Conservation (phyloP, 2,888 invertebrate genomes). For the Tridacna crocea region DNA sequence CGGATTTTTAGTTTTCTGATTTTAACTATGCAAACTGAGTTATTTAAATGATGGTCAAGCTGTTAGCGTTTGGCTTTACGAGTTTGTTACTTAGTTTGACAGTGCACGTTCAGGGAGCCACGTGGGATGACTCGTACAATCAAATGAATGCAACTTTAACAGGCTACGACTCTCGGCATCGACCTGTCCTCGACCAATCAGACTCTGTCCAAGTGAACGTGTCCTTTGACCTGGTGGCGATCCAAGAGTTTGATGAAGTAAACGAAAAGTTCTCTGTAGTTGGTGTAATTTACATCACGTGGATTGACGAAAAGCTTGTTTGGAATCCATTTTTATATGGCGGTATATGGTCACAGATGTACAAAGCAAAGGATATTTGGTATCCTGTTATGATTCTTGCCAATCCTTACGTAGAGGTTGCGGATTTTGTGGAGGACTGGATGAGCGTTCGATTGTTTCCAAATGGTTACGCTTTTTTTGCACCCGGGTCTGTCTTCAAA, state of each 20-base stretch:
- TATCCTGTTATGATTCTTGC: slow-evolving; percentile 52
- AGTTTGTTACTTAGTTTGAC: neutral
- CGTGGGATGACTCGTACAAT: slow-evolving; percentile 16
- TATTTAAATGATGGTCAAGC: too few species aligned
- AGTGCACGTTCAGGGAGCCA: neutral
- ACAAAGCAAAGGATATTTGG: slow-evolving; percentile 52
- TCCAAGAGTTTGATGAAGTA: slow-evolving; percentile 58
- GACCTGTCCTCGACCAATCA: slow-evolving; percentile 38
- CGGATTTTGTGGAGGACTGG: slow-evolving; percentile 45
- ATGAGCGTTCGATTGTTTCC: slow-evolving; percentile 42
- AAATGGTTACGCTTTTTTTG: slow-evolving; percentile 46
- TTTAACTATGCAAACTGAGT: neutral
- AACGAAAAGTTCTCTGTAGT: slow-evolving; percentile 45
- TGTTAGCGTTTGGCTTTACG: neutral
- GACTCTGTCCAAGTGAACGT: slow-evolving; percentile 26
- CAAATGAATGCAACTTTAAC: slow-evolving; percentile 29
- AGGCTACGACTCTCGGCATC: slow-evolving; percentile 29
- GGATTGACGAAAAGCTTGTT: slow-evolving; percentile 48
- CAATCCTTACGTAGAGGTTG: slow-evolving; percentile 53
- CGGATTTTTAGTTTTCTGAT: neutral
- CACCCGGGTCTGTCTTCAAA: slow-evolving; percentile 50
- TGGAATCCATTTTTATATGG: slow-evolving; percentile 53
- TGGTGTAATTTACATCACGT: slow-evolving; percentile 37
- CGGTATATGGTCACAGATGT: slow-evolving; percentile 33
- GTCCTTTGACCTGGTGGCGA: slow-evolving; percentile 38